Evolutionary conservation across 2,797 vertebrate species (phyloP).

Genomic region (Pampus argenteus): DNA sequence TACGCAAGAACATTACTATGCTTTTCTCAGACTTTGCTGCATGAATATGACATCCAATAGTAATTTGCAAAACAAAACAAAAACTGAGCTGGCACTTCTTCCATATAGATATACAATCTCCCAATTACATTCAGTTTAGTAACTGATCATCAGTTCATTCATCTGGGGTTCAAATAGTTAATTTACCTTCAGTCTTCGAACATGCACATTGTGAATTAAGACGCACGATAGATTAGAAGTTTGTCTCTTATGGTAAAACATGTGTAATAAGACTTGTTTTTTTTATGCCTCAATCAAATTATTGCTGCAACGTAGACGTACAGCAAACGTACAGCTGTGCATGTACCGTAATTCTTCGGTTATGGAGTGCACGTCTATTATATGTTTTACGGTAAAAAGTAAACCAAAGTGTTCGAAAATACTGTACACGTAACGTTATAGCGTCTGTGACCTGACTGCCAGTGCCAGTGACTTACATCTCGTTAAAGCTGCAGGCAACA

Average conservation of each 20-base stretch:
- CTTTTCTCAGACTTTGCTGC: not conserved
- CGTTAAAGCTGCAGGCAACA: not conserved
- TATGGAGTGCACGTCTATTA: not conserved
- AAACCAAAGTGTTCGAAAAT: not conserved
- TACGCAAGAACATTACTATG: not conserved
- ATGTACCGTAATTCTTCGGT: not conserved
- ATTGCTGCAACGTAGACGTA: not conserved
- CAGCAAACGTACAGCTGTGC: not conserved
- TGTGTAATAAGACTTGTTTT: not conserved
- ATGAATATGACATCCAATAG: not conserved
- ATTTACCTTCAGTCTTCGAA: not conserved
- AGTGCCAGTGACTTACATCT: not conserved
- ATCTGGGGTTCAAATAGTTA: too few relatives aligned
- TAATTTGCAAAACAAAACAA: not conserved
- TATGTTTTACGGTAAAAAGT: slow-evolving; percentile 33
- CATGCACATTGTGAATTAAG: not conserved
- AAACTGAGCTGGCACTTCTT: too few relatives aligned
- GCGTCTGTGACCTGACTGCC: not conserved
- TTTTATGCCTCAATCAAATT: not conserved
- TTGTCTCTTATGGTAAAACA: not conserved
- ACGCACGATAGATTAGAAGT: too few relatives aligned
- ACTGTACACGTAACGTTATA: not conserved
- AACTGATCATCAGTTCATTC: not conserved
- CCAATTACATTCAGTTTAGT: not conserved
- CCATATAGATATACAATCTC: not conserved